phyloP scores from a whole-genome alignment of 35 echinoderm and acorn worm genomes.

The Acanthaster planci region DNA sequence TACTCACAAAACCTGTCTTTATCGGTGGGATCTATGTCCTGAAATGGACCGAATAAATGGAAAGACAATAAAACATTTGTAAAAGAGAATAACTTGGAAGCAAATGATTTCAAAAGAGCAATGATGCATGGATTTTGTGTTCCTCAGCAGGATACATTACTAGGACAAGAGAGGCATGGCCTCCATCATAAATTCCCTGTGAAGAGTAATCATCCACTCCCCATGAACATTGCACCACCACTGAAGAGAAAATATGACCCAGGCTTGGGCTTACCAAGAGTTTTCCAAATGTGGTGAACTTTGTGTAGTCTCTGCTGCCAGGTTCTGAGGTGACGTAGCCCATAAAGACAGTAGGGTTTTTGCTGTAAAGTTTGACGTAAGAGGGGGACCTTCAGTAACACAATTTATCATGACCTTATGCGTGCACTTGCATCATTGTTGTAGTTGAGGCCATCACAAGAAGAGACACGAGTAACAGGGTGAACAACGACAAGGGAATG shows the following conservation, averaged over 20 bases:
- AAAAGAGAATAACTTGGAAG: too few species aligned
- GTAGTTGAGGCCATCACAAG: too few species aligned
- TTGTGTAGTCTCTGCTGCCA: conserved; percentile 86
- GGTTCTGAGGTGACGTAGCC: conserved; percentile 83
- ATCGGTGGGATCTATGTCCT: conserved; percentile 94
- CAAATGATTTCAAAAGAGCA: too few species aligned
- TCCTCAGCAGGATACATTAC: neutral
- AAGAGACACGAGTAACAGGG: too few species aligned
- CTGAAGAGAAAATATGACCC: too few species aligned
- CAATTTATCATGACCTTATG: too few species aligned
- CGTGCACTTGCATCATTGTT: too few species aligned
- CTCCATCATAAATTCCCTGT: too few species aligned
- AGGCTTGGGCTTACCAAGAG: conserved; percentile 69
- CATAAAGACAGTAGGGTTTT: conserved; percentile 86
- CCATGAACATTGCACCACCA: neutral
- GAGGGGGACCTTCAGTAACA: too few species aligned
- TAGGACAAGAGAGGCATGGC: too few species aligned
- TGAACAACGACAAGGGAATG: too few species aligned
- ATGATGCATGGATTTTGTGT: neutral
- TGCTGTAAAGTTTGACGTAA: conserved; percentile 43
- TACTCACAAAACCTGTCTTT: conserved; percentile 83
- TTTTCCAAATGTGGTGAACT: conserved; percentile 81
- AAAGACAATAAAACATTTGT: too few species aligned
- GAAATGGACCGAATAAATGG: conserved; percentile 10
- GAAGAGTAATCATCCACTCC: neutral